A percentile compares a stretch with the other conserved stretches of the same genome.
Conservation (phyloP, 2,888 invertebrate species). For the Athalia cordata region DNA sequence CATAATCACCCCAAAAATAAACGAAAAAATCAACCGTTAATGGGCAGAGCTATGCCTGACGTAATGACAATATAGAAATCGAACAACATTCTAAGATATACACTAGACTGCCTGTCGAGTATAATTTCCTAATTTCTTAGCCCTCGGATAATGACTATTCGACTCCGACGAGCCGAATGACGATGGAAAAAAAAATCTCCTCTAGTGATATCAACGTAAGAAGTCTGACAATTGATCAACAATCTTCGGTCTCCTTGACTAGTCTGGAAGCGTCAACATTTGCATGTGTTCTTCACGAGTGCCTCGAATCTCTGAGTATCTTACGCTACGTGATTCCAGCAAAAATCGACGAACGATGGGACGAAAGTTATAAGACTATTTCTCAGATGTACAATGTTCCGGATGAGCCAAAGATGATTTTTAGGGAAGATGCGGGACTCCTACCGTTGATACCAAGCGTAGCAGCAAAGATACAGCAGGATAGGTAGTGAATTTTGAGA, state of each 20-base stretch:
- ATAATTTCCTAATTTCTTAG: conserved; percentile 4
- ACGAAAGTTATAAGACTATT: conserved; percentile 53
- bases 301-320: conserved; percentile 54
- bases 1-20: background rate
- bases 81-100: background rate
- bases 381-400: conserved; percentile 54
- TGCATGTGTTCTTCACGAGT: conserved; percentile 56
- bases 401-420: conserved; percentile 53
- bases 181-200: conserved; percentile 8
- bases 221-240: conserved; percentile 53
- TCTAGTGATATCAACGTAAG: conserved; percentile 57
- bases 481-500: conserved; percentile 55
- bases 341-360: conserved; percentile 55
- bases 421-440: conserved; percentile 55
- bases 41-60: background rate
- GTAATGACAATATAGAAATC: background rate
- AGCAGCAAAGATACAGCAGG: conserved; percentile 59
- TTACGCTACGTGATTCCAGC: conserved; percentile 57
- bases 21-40: background rate
- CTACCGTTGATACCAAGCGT: conserved; percentile 51
- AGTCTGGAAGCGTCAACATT: conserved; percentile 54
- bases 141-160: background rate
- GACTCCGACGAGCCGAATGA: conserved; percentile 20
- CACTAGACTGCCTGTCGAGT: background rate
- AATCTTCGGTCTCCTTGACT: conserved; percentile 49